Conservation (phyloP, 2,797 vertebrate genomes). For the Hippocampus kuda region DNA sequence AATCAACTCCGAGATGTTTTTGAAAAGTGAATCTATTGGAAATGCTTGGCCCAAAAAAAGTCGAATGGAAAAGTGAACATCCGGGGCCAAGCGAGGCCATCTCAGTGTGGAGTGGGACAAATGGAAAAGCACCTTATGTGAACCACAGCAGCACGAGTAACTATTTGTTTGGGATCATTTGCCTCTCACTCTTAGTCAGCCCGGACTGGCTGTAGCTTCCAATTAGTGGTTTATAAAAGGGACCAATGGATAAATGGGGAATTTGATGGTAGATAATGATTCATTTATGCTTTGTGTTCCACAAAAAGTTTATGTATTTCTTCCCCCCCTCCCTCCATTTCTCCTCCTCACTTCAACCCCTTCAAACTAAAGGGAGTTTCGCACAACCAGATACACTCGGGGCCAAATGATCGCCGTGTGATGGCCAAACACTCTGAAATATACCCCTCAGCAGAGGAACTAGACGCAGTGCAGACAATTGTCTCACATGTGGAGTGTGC, state of each 20-base stretch:
- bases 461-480: slow-evolving; percentile 85
- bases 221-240: neutral
- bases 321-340: neutral
- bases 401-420: slow-evolving; percentile 86
- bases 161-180: neutral
- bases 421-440: slow-evolving; percentile 88
- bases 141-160: neutral
- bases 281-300: neutral
- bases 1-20: no score
- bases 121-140: no score
- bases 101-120: no score
- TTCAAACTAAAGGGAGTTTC: slow-evolving; percentile 31
- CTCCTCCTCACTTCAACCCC: no score
- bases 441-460: slow-evolving; percentile 83
- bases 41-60: no score
- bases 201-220: neutral
- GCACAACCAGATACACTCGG: slow-evolving; percentile 58
- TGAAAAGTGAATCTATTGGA: no score
- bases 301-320: neutral
- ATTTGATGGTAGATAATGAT: neutral
- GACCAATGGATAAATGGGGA: neutral
- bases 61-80: no score
- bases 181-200: neutral
- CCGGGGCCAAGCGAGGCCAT: no score
- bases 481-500: slow-evolving; percentile 84